A percentile compares a stretch with the other conserved stretches of the same genome.
Evolutionary conservation across 2,797 vertebrate genomes (phyloP).

Genomic region (Molossus alvarezi): DNA sequence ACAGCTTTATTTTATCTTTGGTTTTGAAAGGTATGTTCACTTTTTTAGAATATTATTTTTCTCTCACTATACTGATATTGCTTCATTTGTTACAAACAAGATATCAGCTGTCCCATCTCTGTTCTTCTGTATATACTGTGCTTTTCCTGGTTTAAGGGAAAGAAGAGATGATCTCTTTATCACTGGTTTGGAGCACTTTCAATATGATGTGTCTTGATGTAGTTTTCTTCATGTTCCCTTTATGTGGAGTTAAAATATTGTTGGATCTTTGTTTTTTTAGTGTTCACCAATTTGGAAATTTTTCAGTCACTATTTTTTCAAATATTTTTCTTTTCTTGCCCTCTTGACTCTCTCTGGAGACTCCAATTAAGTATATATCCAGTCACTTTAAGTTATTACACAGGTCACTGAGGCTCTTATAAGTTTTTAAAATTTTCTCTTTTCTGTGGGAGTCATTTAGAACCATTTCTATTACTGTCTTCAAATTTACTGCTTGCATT

Average conservation of each 20-base stretch:
- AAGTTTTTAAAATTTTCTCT: neutral
- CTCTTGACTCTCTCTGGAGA: neutral
- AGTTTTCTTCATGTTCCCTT: neutral
- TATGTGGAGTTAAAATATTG: neutral
- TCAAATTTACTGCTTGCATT: neutral
- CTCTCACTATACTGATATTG: neutral
- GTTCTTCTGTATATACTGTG: neutral
- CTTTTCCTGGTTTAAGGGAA: too few species aligned
- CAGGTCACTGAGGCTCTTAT: neutral
- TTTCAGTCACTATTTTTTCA: slow-evolving; percentile 22
- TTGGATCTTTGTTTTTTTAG: slow-evolving; percentile 1
- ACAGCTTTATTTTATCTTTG: neutral
- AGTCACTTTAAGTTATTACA: neutral
- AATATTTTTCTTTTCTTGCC: slow-evolving; percentile 21
- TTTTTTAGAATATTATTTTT: slow-evolving; percentile 28
- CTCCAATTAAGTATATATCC: neutral
- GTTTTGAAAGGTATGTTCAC: slow-evolving; percentile 11
- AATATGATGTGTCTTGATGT: neutral
- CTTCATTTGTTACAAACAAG: slow-evolving; percentile 2
- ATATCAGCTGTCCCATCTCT: neutral
- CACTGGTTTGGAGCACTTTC: neutral
- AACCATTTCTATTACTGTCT: neutral
- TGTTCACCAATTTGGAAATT: neutral
- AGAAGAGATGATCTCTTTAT: neutral
- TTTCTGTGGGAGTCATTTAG: neutral